These are phyloP conservation scores for Pandemis heparana DNA, from an alignment of 2,888 invertebrate species.

Conservation along the genomic window DNA sequence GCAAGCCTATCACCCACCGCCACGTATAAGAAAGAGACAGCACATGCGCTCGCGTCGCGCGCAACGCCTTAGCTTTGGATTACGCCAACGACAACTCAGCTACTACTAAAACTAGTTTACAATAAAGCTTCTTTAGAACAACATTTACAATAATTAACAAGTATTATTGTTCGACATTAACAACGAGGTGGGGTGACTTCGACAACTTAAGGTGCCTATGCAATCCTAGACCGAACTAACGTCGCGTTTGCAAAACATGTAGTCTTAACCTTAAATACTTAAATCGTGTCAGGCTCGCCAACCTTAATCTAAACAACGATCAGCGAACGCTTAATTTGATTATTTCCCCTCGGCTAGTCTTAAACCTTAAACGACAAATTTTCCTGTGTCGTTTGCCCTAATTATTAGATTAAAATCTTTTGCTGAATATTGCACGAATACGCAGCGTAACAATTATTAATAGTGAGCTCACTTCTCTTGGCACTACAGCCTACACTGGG, in stretches of 20 bases:
- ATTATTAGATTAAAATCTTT: neutral
- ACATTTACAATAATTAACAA: constrained; percentile 80
- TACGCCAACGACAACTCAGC: constrained; percentile 72
- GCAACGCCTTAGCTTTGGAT: constrained; percentile 72
- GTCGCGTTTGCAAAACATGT: constrained; percentile 8
- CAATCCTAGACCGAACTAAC: constrained; percentile 34
- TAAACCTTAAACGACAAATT: neutral
- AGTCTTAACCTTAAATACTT: neutral
- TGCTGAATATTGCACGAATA: neutral
- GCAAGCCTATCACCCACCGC: neutral
- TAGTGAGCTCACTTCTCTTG: too few species aligned
- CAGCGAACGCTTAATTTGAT: neutral
- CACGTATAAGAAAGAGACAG: constrained; percentile 37
- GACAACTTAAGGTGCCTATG: constrained; percentile 38
- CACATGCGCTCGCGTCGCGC: constrained; percentile 20
- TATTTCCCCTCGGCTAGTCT: neutral
- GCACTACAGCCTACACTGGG: too few species aligned
- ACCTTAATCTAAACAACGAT: constrained; percentile 2
- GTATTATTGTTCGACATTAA: constrained; percentile 65
- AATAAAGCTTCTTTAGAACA: constrained; percentile 84
- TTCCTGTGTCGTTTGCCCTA: neutral
- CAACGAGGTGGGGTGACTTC: constrained; percentile 62
- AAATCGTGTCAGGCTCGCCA: constrained; percentile 16
- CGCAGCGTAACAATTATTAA: too few species aligned
- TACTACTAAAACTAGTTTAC: constrained; percentile 80